Evolutionary conservation across 2,113 vertebrate genomes (phyloP).

Genomic region (Ceyx cyanopectus): DNA sequence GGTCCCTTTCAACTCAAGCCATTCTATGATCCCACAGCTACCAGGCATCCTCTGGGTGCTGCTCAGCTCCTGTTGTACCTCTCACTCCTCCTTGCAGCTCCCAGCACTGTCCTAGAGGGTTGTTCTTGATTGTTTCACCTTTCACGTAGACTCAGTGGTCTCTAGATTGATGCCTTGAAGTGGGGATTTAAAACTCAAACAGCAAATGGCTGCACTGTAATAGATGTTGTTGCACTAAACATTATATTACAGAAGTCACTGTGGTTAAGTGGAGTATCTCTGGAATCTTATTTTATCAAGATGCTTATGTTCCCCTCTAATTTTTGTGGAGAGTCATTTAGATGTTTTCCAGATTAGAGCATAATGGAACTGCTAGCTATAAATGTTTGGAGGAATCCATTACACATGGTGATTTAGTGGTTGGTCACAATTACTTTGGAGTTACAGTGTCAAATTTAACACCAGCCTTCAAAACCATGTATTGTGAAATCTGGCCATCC

Average conservation of each 20-base stretch:
- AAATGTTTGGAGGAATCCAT: constrained; percentile 46
- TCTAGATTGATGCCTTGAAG: constrained; percentile 5
- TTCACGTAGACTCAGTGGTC: neutral
- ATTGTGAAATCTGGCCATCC: neutral
- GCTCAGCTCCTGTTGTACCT: neutral
- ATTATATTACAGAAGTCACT: constrained; percentile 7
- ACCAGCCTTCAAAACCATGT: neutral
- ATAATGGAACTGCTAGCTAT: constrained; percentile 53
- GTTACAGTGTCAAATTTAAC: constrained; percentile 42
- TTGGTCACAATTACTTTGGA: constrained; percentile 58
- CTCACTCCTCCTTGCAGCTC: neutral
- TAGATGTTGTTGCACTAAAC: neutral
- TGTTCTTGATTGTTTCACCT: constrained; percentile 2
- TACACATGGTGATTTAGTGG: constrained; percentile 57
- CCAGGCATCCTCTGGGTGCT: neutral
- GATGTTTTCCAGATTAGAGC: constrained; percentile 58
- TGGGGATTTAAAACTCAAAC: constrained; percentile 9
- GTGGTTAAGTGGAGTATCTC: constrained; percentile 39
- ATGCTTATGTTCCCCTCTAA: constrained; percentile 49
- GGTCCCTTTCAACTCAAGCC: no score
- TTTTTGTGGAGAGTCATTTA: constrained; percentile 55
- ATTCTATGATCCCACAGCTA: neutral
- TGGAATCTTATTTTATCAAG: constrained; percentile 54
- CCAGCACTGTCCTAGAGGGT: neutral
- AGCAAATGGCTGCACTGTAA: neutral